These are phyloP conservation scores for Lophius americanus DNA, from an alignment of 2,797 vertebrate species.

Conservation along the genomic window DNA sequence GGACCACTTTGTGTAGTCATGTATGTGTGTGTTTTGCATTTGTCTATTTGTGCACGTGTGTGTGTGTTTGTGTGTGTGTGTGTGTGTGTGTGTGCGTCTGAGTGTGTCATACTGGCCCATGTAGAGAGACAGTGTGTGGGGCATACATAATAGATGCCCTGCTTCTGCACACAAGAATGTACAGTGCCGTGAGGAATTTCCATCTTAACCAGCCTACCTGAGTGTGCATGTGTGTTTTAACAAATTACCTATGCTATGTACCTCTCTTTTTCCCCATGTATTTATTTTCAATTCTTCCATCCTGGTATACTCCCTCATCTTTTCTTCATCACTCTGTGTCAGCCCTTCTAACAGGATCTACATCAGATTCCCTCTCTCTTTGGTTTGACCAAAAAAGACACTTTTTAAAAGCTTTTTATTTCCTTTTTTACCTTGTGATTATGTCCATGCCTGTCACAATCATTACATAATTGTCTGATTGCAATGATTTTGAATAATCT, in stretches of 20 bases:
- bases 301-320: conserved; percentile 5
- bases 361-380: conserved; percentile 23
- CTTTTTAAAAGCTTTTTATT: not conserved
- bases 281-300: not conserved
- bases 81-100: conserved; percentile 16
- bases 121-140: conserved; percentile 66
- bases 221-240: conserved; percentile 35
- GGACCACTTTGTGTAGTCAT: conserved; percentile 53
- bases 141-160: conserved; percentile 76
- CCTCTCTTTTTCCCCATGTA: not conserved
- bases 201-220: conserved; percentile 57
- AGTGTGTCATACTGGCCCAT: conserved; percentile 68
- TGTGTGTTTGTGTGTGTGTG: conserved; percentile 48
- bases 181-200: conserved; percentile 64
- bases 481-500: too few species aligned
- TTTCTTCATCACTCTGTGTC: conserved; percentile 42
- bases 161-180: conserved; percentile 54
- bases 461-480: too few species aligned
- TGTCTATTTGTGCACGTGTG: conserved; percentile 17
- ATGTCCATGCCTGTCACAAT: too few species aligned
- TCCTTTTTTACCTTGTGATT: not conserved
- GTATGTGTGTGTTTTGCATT: conserved; percentile 14
- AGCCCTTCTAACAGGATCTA: conserved; percentile 30
- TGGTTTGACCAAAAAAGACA: not conserved
- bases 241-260: not conserved